Percentiles rank a stretch among this genome's conserved stretches.
phyloP scores from a whole-genome alignment of 2,888 invertebrate genomes.

The Pristionchus fissidentatus region DNA sequence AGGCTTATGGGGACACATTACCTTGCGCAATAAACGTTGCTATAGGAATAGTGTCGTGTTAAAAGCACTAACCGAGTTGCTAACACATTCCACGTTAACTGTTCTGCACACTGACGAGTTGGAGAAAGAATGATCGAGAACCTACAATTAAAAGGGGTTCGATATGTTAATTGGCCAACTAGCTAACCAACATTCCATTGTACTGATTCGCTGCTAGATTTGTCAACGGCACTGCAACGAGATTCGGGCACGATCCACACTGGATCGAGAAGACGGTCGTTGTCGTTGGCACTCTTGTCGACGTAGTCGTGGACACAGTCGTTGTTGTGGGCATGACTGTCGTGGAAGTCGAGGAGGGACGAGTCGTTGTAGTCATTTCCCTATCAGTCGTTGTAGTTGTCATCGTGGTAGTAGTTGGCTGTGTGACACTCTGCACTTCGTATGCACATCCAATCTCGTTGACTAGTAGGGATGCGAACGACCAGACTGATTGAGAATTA shows the following conservation, averaged over 20 bases:
- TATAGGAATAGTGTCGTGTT: background rate
- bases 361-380: too few relatives aligned
- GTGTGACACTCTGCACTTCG: too few relatives aligned
- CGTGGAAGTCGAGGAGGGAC: too few relatives aligned
- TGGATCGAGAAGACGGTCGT: background rate
- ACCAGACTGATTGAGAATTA: background rate
- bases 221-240: slow-evolving; percentile 9
- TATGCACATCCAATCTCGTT: slow-evolving; percentile 4
- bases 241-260: slow-evolving; percentile 41
- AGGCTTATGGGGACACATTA: too few relatives aligned
- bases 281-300: background rate
- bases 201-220: background rate
- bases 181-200: slow-evolving; percentile 46
- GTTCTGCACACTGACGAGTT: background rate
- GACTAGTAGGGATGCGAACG: background rate
- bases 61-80: slow-evolving; percentile 5
- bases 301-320: background rate
- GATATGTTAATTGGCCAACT: background rate
- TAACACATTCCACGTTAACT: slow-evolving; percentile 20
- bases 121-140: slow-evolving; percentile 47
- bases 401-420: too few relatives aligned
- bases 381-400: too few relatives aligned
- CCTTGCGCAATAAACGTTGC: too few relatives aligned
- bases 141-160: background rate
- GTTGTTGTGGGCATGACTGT: background rate